phyloP scores from a whole-genome alignment of 2,888 invertebrate species.

The Phortica magna region DNA sequence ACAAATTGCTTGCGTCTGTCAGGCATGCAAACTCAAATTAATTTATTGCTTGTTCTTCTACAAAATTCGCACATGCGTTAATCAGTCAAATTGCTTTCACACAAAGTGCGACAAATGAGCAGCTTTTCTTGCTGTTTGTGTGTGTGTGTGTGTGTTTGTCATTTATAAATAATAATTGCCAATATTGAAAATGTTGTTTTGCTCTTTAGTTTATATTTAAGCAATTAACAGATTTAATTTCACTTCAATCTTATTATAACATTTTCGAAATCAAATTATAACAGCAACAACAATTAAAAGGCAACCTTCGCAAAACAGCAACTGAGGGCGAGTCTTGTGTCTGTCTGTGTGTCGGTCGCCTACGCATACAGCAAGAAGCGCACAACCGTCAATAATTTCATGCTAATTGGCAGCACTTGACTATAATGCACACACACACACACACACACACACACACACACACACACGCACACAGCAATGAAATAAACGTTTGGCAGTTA shows the following conservation, averaged over 20 bases:
- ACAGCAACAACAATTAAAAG: neutral
- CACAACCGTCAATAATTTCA: conserved; percentile 10
- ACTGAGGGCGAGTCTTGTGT: neutral
- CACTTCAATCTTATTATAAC: neutral
- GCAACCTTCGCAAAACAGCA: neutral
- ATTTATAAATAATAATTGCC: too few species aligned
- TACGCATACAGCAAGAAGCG: neutral
- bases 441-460: neutral
- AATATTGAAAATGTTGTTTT: too few species aligned
- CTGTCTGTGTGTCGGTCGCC: neutral
- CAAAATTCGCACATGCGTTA: too few species aligned
- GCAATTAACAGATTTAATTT: neutral
- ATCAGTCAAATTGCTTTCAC: too few species aligned
- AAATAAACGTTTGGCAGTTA: neutral
- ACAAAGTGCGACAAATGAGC: too few species aligned
- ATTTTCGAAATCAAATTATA: neutral
- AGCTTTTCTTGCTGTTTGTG: too few species aligned
- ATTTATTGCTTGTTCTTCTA: neutral
- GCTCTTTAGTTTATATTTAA: too few species aligned
- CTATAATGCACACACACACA: neutral
- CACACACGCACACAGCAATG: neutral
- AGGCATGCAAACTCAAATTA: neutral
- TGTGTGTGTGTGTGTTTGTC: too few species aligned
- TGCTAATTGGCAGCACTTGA: conserved; percentile 28
- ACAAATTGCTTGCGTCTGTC: conserved; percentile 12